Percentiles rank a stretch among this genome's conserved stretches.
Evolutionary conservation across 2,888 invertebrate species (phyloP).

Genomic region (Holacanthella duospinosa): DNA sequence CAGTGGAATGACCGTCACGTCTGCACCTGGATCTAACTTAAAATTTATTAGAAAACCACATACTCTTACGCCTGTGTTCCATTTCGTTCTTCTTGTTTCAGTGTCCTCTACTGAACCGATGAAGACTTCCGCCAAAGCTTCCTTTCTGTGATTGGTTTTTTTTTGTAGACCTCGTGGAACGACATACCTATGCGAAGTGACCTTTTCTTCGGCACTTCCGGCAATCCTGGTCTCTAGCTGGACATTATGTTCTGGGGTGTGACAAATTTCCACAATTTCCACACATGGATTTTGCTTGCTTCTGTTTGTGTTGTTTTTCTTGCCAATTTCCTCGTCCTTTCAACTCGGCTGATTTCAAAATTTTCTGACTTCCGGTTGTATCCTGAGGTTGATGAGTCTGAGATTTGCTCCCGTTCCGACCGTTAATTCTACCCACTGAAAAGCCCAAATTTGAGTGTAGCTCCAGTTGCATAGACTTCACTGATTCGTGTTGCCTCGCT

Average conservation of each 20-base stretch:
- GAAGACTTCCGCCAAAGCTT: not conserved
- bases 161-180: no score
- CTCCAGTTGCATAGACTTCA: conserved; percentile 11
- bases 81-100: not conserved
- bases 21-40: conserved; percentile 23
- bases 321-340: no score
- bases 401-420: no score
- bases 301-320: no score
- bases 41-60: conserved; percentile 7
- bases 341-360: no score
- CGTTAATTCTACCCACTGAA: no score
- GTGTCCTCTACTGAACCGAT: not conserved
- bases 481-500: conserved; percentile 16
- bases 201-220: conserved; percentile 12
- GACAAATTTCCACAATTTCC: conserved; percentile 16
- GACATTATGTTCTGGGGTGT: conserved; percentile 8
- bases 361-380: no score
- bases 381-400: not conserved
- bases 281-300: not conserved
- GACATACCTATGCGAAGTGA: conserved; percentile 12
- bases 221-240: conserved; percentile 13
- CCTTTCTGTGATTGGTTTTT: no score
- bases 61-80: conserved; percentile 10
- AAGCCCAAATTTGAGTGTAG: not conserved
- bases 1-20: conserved; percentile 18